Conservation (phyloP, 2,797 vertebrate genomes). For the Crypturellus tataupa region DNA sequence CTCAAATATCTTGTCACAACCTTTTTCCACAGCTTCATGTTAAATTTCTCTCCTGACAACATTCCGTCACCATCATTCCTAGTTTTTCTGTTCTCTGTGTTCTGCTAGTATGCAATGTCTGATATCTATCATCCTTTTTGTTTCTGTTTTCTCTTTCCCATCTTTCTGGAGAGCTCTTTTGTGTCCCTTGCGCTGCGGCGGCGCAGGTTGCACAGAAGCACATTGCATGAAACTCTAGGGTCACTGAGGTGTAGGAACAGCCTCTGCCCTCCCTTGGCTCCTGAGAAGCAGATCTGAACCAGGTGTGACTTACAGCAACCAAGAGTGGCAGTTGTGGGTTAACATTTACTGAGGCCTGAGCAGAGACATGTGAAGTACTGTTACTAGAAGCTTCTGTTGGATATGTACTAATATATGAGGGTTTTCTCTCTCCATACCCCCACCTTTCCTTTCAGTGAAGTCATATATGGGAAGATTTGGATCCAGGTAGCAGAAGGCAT, state of each 20-base stretch:
- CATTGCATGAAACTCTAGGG: background rate
- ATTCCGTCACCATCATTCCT: background rate
- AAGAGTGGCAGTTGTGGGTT: background rate
- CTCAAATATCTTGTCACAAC: background rate
- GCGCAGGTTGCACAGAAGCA: background rate
- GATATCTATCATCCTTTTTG: background rate
- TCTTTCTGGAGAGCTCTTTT: background rate
- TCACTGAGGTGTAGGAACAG: background rate
- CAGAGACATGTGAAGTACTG: background rate
- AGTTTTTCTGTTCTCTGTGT: background rate
- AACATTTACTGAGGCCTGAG: background rate
- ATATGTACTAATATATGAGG: background rate
- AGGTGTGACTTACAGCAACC: background rate
- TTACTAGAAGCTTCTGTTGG: background rate
- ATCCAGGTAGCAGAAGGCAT: background rate
- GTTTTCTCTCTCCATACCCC: background rate
- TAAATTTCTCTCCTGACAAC: background rate
- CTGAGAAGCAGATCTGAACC: background rate
- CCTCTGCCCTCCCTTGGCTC: background rate
- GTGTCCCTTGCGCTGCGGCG: background rate
- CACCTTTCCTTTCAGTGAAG: fast-evolving
- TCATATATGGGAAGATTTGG: background rate
- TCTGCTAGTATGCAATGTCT: background rate
- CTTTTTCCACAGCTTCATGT: background rate
- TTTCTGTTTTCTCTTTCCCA: background rate